A percentile compares a stretch with the other conserved stretches of the same genome.
Conservation (phyloP, 2,113 vertebrate species). For the Neopipo cinnamomea region DNA sequence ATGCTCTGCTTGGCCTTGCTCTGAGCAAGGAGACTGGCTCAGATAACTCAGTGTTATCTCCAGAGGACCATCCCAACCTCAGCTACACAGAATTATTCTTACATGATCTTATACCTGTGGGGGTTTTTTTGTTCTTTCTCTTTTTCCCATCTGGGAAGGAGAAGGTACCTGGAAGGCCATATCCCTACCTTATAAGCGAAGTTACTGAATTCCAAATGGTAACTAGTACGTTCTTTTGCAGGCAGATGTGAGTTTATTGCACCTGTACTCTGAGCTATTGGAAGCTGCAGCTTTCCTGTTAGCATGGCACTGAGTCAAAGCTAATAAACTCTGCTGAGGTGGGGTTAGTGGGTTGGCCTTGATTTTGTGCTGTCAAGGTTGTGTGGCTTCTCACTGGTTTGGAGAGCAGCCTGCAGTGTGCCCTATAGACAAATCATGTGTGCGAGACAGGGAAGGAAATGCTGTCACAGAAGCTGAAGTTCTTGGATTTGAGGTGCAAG, state of each 20-base stretch:
- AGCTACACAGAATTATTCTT: background rate
- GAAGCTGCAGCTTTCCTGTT: background rate
- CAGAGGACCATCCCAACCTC: background rate
- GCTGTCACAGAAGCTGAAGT: background rate
- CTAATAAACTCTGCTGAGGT: background rate
- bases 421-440: fast-evolving
- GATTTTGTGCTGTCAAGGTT: fast-evolving
- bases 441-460: background rate
- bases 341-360: background rate
- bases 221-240: background rate
- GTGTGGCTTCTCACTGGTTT: background rate
- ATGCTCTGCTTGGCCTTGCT: background rate
- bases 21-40: background rate
- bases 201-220: background rate
- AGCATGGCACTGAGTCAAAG: background rate
- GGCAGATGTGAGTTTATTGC: background rate
- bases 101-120: background rate
- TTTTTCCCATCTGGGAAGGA: background rate
- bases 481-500: background rate
- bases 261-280: background rate
- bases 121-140: background rate
- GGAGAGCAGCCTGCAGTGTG: background rate
- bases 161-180: background rate
- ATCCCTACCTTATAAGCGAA: background rate
- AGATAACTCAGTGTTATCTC: background rate